Conservation (phyloP, 2,888 invertebrate genomes). For the Drosophila colorata region DNA sequence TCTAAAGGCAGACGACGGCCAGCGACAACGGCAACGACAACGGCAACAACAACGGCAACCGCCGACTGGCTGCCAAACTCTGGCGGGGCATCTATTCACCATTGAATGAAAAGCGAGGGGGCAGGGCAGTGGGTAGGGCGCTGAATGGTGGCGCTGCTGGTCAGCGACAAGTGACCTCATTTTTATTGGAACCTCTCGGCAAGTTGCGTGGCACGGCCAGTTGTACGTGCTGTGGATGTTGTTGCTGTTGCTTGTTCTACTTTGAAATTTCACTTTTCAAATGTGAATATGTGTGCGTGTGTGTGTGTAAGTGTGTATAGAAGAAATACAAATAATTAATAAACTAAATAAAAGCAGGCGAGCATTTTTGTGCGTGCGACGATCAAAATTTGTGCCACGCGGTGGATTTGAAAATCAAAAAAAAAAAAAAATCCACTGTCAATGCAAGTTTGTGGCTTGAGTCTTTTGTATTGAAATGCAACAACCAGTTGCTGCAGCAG, state of each 20-base stretch:
- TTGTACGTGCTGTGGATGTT: conserved; percentile 51
- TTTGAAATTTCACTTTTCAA: conserved; percentile 78
- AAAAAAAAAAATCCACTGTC: conserved; percentile 9
- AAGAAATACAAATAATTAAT: conserved; percentile 62
- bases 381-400: conserved; percentile 41
- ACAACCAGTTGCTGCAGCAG: conserved; percentile 2
- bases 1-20: conserved; percentile 40
- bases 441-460: conserved; percentile 61
- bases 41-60: conserved; percentile 21
- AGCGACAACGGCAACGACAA: conserved; percentile 37
- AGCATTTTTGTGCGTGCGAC: conserved; percentile 59
- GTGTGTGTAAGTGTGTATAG: conserved; percentile 25
- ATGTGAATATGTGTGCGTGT: conserved; percentile 43
- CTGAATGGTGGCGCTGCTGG: conserved; percentile 55
- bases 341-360: conserved; percentile 66
- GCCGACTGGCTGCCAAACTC: conserved; percentile 37
- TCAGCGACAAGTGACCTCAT: conserved; percentile 74
- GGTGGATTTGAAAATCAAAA: not conserved
- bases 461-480: conserved; percentile 59
- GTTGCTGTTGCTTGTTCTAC: conserved; percentile 64
- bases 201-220: conserved; percentile 63
- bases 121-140: conserved; percentile 6
- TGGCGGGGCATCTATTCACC: conserved; percentile 62
- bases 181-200: conserved; percentile 73
- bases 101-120: conserved; percentile 21